Base-by-base conservation (phyloP, 2,888 invertebrate species). In the Oligia latruncula region DNA sequence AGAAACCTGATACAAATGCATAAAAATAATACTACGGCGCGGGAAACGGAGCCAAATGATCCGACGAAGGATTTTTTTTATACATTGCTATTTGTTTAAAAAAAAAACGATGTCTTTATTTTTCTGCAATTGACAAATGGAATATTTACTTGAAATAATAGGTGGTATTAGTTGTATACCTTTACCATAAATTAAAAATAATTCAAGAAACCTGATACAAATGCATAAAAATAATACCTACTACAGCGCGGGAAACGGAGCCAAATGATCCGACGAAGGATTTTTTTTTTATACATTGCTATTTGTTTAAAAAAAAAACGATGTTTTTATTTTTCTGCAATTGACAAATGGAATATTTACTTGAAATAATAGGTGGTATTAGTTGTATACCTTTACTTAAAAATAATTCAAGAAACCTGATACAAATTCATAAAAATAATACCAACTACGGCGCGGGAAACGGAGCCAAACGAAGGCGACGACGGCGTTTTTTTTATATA, bases 261-360 rank as follows among this genome's bases (percentile, higher is more conserved):
- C 35, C 1, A 23, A 40, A 23, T 40, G 40, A 65, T 65, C 35
- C 64, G 20, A 29, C 9, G 3, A 68, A 49, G 0, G 20, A n/a
- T 66, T 46, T 20, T 64, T n/a, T 29, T 29, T 29, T 29, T 29
- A 29, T 29, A 29, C 29, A 29, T 29, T 29, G 29, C 29, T 29
- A 29, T 29, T 29, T 29, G 29, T 29, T 29, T 29, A 29, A 29
- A 29, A 29, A 29, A 29, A 29, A 29, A 29, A 29, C 29, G 29
- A 29, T 29, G 29, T 77, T 78, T 79, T 74, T 80, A 76, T 20
- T 74, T 70, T 84, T 73, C 15, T 49, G 5, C 6, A 2, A 35
- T 55, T 52, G 66, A 62, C 62, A 73, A 74, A 29, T 49, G n/a
- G 4, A 74, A 20, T 43, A 60, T 5, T 20, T 60, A 23, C 4